Conservation (phyloP, 2,113 vertebrate species). For the Scopus umbretta region DNA sequence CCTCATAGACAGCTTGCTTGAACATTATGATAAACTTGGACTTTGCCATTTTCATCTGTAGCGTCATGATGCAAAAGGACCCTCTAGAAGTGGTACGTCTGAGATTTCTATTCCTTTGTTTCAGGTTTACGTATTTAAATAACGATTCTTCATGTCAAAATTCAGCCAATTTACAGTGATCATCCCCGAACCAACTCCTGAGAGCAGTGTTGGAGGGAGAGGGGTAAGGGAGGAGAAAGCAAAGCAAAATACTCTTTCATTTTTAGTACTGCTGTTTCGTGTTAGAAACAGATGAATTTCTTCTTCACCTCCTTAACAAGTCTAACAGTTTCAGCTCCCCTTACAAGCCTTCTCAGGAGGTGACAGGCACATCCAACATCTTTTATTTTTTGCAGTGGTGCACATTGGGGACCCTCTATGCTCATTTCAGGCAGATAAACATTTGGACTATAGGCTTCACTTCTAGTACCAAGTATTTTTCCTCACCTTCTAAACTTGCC, state of each 20-base stretch:
- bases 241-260: background rate
- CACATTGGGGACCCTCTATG: background rate
- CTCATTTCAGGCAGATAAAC: background rate
- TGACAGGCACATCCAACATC: background rate
- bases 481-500: background rate
- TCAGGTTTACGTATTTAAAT: background rate
- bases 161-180: background rate
- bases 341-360: background rate
- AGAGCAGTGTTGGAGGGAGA: background rate
- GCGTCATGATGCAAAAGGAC: background rate
- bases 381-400: background rate
- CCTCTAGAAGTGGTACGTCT: background rate
- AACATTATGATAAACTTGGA: constrained; percentile 38
- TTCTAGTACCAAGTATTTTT: background rate
- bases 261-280: background rate
- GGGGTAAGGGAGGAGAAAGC: background rate
- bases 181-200: background rate
- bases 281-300: background rate
- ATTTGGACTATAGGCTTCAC: background rate
- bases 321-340: background rate
- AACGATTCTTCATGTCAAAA: background rate
- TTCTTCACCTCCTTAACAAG: background rate
- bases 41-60: constrained; percentile 5
- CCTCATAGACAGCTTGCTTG: constrained; percentile 28
- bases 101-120: background rate